Evolutionary conservation across 2,888 invertebrate genomes (phyloP), one percentile per base, ranked within the genome.

Genomic region (Hydrotaea cyrtoneurina): DNA sequence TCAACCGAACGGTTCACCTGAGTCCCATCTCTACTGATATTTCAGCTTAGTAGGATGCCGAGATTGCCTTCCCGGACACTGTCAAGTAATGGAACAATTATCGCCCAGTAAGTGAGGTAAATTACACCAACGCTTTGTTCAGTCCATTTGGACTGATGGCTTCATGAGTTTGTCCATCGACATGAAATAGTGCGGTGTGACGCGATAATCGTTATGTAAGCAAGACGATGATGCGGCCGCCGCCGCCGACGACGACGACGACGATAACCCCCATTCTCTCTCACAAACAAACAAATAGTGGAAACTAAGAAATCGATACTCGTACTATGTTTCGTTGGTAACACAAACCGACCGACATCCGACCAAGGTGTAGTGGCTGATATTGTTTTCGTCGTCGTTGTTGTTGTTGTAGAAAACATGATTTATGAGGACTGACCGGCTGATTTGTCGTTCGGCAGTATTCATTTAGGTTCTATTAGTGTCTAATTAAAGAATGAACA

Each of bases 391-490:
- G 59, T 10, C 31, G 43, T 11, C 23, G 57, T 57, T 15, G 59
- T 55, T 55, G 55, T 55, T 3, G 55, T 21, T 19, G 55, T 55
- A 5, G 55, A 11, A 21, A 23, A 23, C 59, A 59, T 59, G 59
- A 59, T 59, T 59, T 59, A 59, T 59, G 59, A 59, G 59, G 23
- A 23, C 59, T 59, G 59, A 59, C 59, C 23, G 59, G 26, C 15
- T 59, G 59, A 59, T 59, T 53, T 71, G 50, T 50, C 15, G 2
- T 31, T 36, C 71, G 46, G 31, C 62, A 62, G 26, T 57, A 72
- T 59, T 78, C 59, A 78, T 64, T 72, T 64, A n/a, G 59, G 46
- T 72, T 39, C 62, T 79, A 72, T 73, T 73, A 62, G 53, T 64
- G 36, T 64, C 64, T 73, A 73, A 79, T 73, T 73, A 73, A 64